Conservation (phyloP, 2,888 invertebrate species). For the Pollenia labialis region DNA sequence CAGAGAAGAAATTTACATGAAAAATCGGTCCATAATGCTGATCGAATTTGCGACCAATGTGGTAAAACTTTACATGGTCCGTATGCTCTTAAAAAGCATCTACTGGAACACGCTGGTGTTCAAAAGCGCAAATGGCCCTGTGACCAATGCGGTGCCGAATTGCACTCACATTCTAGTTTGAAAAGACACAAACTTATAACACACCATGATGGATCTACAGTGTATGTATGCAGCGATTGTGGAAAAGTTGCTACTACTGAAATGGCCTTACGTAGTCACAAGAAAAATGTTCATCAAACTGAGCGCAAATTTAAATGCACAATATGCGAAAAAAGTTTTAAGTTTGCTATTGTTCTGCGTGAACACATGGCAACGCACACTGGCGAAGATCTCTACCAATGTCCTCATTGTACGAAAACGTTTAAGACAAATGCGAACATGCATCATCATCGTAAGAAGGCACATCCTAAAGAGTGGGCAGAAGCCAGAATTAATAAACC, state of each 20-base stretch:
- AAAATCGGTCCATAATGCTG: constrained; percentile 69
- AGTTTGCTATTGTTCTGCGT: constrained; percentile 70
- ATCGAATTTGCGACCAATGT: constrained; percentile 71
- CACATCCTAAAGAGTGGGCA: constrained; percentile 76
- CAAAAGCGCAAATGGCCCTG: constrained; percentile 73
- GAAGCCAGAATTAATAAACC: constrained; percentile 71
- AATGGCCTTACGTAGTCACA: constrained; percentile 75
- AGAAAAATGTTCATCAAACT: constrained; percentile 73
- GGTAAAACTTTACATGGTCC: constrained; percentile 70
- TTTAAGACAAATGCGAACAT: constrained; percentile 77
- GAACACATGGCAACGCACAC: constrained; percentile 78
- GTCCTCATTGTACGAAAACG: constrained; percentile 77
- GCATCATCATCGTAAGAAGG: constrained; percentile 77
- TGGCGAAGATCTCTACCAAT: constrained; percentile 76
- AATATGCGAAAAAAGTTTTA: constrained; percentile 76
- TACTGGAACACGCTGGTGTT: constrained; percentile 70
- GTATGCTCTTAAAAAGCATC: constrained; percentile 65
- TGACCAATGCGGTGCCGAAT: constrained; percentile 72
- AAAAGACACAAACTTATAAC: constrained; percentile 74
- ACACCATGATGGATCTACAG: constrained; percentile 72
- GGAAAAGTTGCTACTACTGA: constrained; percentile 74
- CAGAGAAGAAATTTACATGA: constrained; percentile 67
- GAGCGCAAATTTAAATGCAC: constrained; percentile 74
- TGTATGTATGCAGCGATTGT: constrained; percentile 75
- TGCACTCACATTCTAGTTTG: constrained; percentile 72